Evolutionary conservation across 2,113 vertebrate species (phyloP), one percentile per base, ranked within the genome.

Genomic region (Balaeniceps rex): DNA sequence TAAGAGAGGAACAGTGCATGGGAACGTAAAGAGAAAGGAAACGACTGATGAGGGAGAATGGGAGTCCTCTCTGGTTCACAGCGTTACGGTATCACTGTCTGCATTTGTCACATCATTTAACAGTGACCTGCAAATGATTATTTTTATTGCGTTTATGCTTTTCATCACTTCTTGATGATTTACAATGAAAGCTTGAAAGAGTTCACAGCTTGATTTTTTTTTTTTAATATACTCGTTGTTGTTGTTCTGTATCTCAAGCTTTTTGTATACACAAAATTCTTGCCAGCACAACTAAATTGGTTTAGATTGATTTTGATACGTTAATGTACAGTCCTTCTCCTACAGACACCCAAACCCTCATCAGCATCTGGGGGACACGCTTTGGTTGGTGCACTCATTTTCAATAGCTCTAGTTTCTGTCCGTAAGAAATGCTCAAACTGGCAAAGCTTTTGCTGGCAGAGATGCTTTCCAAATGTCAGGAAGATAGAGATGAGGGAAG

Each of bases 91-190:
- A 54, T 21, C 49, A 46, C 71, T 85, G 51, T 46, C 77, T 80
- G 71, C 64, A 47, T 94, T 92, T 93, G 47, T 86, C 76, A 78
- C 49, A 78, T 74, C 68, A 33, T 40, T 90, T 81, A 90, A 64
- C 52, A 14, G 29, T 31, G 89, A 94, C 94, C 70, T 96, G 87
- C 63, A 96, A 96, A 85, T 61, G 3, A 90, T 95, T 95, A 61
- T 54, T 79, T 95, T 90, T 90, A 88, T 77, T 85, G 63, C 74
- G 58, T 89, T 95, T 94, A 55, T 74, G 60, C 40, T 94, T 96
- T 89, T 95, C 77, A 74, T 91, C 4, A 0, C 63, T 88, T 85
- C 34, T 80, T 42, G 42, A 23, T 77, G 87, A 87, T 83, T 91
- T 89, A 66, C 54, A 63, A 8, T 38, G 63, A 40, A 83, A 74